These are phyloP conservation scores for Tachyglossus aculeatus DNA, from an alignment of 2,797 vertebrate species.

Conservation along the genomic window DNA sequence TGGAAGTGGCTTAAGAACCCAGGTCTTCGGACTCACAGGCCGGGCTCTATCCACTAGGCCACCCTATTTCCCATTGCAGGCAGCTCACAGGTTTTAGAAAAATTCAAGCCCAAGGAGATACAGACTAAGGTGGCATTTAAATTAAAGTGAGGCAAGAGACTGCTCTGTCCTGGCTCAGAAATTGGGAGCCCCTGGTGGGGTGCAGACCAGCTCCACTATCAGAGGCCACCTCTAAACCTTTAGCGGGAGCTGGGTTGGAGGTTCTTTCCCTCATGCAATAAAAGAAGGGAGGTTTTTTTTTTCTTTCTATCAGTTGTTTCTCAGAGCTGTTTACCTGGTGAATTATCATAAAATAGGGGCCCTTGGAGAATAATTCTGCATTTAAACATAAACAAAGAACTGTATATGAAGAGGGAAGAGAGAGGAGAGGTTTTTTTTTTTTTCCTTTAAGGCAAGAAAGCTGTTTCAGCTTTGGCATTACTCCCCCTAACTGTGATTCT, in stretches of 20 bases:
- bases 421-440: too few relatives aligned
- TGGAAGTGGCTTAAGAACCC: too few relatives aligned
- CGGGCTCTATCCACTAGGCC: too few relatives aligned
- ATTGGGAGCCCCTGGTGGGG: constrained; percentile 39
- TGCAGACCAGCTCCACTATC: constrained; percentile 45
- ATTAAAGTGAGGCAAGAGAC: constrained; percentile 22
- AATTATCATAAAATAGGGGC: constrained; percentile 58
- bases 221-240: constrained; percentile 24
- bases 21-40: too few relatives aligned
- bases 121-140: constrained; percentile 17
- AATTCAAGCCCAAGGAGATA: constrained; percentile 7
- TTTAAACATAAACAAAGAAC: constrained; percentile 70
- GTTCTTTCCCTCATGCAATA: constrained; percentile 5
- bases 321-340: constrained; percentile 54
- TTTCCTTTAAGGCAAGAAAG: too few relatives aligned
- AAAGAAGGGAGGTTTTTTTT: too few relatives aligned
- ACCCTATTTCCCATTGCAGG: too few relatives aligned
- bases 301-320: constrained; percentile 58
- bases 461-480: constrained; percentile 57
- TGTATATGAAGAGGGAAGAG: too few relatives aligned
- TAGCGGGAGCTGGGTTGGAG: constrained; percentile 50
- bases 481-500: constrained; percentile 63
- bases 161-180: constrained; percentile 27
- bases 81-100: too few relatives aligned
- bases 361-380: constrained; percentile 59